These are phyloP conservation scores for Glandiceps talaboti DNA, from an alignment of 53 echinoderm and acorn worm genomes.

Conservation along the genomic window DNA sequence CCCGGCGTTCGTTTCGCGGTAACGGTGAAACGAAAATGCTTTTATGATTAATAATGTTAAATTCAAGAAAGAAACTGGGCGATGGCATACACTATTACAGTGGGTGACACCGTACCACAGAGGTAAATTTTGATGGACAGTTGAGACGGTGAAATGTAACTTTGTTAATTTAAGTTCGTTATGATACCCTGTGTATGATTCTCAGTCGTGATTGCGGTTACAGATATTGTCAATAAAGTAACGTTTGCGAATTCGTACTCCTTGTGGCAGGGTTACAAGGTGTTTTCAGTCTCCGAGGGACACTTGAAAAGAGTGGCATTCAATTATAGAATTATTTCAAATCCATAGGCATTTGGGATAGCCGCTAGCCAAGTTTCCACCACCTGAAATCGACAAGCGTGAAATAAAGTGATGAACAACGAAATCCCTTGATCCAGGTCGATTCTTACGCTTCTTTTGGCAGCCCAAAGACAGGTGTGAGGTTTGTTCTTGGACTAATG, in stretches of 20 bases:
- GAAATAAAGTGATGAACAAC: neutral
- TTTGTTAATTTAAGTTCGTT: neutral
- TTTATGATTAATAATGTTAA: neutral
- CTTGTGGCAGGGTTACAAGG: neutral
- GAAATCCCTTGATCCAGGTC: neutral
- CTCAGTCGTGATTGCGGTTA: neutral
- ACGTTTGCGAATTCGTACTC: neutral
- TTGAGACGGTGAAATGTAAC: neutral
- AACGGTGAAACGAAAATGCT: neutral
- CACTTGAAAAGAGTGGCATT: neutral
- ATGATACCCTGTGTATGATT: neutral
- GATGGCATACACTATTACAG: neutral
- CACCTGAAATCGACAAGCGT: slow-evolving; percentile 1
- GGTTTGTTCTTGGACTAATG: neutral
- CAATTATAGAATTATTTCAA: neutral
- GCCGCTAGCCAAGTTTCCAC: neutral
- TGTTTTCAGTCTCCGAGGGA: neutral
- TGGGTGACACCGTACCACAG: neutral
- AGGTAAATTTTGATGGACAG: neutral
- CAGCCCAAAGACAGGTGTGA: slow-evolving; percentile 1
- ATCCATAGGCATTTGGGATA: neutral
- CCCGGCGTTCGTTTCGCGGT: neutral
- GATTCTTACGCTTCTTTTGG: neutral
- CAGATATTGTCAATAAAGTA: neutral
- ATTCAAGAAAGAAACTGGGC: neutral